Base-by-base conservation (phyloP, 1,140 invertebrate genomes). In the Drosophila arawakana region DNA sequence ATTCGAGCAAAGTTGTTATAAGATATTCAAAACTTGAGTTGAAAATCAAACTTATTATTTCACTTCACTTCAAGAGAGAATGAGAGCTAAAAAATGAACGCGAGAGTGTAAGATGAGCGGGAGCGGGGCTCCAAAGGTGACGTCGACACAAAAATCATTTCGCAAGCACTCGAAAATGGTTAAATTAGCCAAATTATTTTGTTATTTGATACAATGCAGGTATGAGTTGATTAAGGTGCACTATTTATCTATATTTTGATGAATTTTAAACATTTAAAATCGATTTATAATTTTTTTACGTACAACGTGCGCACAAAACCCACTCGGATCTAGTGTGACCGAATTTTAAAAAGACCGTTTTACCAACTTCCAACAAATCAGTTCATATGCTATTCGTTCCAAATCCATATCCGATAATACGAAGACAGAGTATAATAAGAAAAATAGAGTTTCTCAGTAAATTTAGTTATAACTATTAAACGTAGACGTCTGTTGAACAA, bases 241-340 rank as follows among this genome's bases (percentile, higher is more conserved):
- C 49, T 49, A 30, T 10, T 62, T 70, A n/a, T 1, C 7, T 62
- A 58, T 10, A 7, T 58, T 57, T 35, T 44, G 6, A 13, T 34
- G 9, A 25, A 2, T 58, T 37, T 50, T 49, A n/a, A 8, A 43
- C 34, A 25, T 10, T 58, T 70, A 58, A 58, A 49, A 69, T 62
- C 54, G 68, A 71, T 71, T 71, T 75, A 68, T 82, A 65, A 84
- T 77, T 70, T 50, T 83, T 84, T 76, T 79, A 84, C 81, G 75
- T 84, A 84, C 81, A 83, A 83, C 80, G 80, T 83, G 80, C 80
- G 77, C 80, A 82, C 80, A 82, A 78, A 83, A 83, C 59, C 73
- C 72, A 82, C 65, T 65, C 72, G 66, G 54, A 65, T 75, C 43
- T 60, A 73, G 69, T 66, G 73, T 76, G 73, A 67, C 73, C 73